Conservation (phyloP, 2,888 invertebrate species). For the Chymomyza amoena region DNA sequence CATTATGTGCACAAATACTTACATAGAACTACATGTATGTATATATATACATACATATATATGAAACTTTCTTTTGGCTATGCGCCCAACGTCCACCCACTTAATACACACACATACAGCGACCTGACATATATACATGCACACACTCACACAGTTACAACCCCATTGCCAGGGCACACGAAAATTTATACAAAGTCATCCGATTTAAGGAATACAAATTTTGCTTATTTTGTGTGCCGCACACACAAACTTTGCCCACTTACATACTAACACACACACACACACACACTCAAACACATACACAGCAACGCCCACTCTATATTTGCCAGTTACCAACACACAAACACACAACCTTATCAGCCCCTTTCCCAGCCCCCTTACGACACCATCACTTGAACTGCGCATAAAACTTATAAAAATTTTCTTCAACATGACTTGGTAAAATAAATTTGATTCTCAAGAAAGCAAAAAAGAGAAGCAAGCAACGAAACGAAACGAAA, state of each 20-base stretch:
- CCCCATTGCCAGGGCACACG: constrained; percentile 68
- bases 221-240: constrained; percentile 69
- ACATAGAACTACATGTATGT: constrained; percentile 33
- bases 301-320: constrained; percentile 33
- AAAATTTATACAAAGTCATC: constrained; percentile 77
- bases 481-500: constrained; percentile 41
- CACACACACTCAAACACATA: neutral
- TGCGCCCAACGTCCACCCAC: constrained; percentile 63
- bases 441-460: constrained; percentile 78
- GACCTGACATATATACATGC: constrained; percentile 22
- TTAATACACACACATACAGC: constrained; percentile 20
- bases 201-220: constrained; percentile 78
- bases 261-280: neutral
- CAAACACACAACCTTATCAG: neutral
- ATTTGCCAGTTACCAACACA: constrained; percentile 42
- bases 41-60: constrained; percentile 3
- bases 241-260: constrained; percentile 49
- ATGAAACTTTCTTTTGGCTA: constrained; percentile 23
- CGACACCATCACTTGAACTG: constrained; percentile 54
- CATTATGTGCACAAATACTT: constrained; percentile 69
- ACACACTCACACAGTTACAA: constrained; percentile 46
- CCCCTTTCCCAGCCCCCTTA: constrained; percentile 9
- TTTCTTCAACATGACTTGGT: constrained; percentile 77
- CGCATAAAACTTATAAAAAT: constrained; percentile 77
- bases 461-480: constrained; percentile 62